These are phyloP conservation scores for Apocheima hispidaria DNA, from an alignment of 2,888 invertebrate species.

Conservation along the genomic window DNA sequence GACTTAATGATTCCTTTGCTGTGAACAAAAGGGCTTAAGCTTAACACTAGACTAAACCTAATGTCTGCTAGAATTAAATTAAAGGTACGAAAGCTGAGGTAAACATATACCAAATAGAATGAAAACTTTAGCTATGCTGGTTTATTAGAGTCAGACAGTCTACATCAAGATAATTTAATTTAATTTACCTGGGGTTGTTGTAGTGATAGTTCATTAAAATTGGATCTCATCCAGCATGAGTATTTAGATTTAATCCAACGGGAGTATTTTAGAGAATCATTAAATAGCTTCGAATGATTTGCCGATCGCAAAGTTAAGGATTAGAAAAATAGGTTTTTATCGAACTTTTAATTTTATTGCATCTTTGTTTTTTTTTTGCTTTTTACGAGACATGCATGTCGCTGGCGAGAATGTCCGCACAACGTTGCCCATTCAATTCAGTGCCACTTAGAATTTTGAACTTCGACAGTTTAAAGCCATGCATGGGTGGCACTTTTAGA, in stretches of 20 bases:
- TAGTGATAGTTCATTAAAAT: not conserved
- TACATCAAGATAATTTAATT: not conserved
- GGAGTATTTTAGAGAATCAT: not conserved
- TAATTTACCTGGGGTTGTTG: not conserved
- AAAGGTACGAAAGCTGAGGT: not conserved
- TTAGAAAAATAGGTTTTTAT: too few species aligned
- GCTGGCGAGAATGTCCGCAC: too few species aligned
- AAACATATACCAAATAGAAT: too few species aligned
- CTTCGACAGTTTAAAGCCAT: too few species aligned
- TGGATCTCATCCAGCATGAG: not conserved
- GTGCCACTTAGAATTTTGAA: too few species aligned
- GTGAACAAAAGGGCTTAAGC: conserved; percentile 35
- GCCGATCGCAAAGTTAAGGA: too few species aligned
- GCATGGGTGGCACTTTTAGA: too few species aligned
- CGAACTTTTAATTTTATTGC: too few species aligned
- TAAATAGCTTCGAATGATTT: too few species aligned
- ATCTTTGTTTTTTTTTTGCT: too few species aligned
- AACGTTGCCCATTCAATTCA: too few species aligned
- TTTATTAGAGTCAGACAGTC: not conserved
- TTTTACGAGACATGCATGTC: too few species aligned
- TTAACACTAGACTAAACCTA: conserved; percentile 15
- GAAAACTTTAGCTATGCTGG: not conserved
- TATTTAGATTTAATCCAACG: not conserved
- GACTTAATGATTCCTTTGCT: conserved; percentile 40
- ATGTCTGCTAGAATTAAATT: conserved; percentile 5